Percentiles rank a stretch among this genome's conserved stretches.
phyloP scores from a whole-genome alignment of 2,888 invertebrate genomes.

The Alloplasta piceator region DNA sequence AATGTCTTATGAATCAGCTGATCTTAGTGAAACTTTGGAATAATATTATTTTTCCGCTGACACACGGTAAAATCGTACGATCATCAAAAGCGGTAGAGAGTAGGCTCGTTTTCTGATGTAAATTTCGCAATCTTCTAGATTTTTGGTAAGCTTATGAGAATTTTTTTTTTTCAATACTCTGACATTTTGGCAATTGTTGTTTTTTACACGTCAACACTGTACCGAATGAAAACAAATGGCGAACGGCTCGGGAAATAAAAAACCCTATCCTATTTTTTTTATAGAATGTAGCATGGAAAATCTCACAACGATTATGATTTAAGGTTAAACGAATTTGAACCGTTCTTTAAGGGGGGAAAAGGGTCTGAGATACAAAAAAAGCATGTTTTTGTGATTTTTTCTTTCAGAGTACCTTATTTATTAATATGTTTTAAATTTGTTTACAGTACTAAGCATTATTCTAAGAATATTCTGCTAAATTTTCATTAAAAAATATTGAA shows the following conservation, averaged over 20 bases:
- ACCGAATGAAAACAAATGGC: not conserved
- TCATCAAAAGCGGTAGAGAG: conserved; percentile 15
- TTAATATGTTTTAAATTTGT: too few relatives aligned
- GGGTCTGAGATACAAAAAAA: too few relatives aligned
- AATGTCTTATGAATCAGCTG: conserved; percentile 55
- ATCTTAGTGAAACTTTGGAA: conserved; percentile 45
- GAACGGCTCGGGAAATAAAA: not conserved
- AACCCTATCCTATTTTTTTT: not conserved
- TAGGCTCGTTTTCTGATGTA: conserved; percentile 31
- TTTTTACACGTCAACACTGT: conserved; percentile 50
- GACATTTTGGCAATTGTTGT: not conserved
- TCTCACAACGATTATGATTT: too few relatives aligned
- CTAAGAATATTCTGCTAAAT: too few relatives aligned
- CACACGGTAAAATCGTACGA: conserved; percentile 53
- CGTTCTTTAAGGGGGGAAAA: too few relatives aligned
- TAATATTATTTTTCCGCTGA: conserved; percentile 62
- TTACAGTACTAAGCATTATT: too few relatives aligned
- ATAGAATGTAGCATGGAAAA: not conserved
- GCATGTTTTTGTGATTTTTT: too few relatives aligned
- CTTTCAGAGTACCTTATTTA: too few relatives aligned
- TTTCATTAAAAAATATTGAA: too few relatives aligned
- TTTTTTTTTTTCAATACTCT: not conserved
- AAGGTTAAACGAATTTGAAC: too few relatives aligned
- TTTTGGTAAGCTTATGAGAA: conserved; percentile 14
- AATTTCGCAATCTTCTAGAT: conserved; percentile 24